Evolutionary conservation across 2,888 invertebrate genomes (phyloP).

Genomic region (Drosophila conformis): DNA sequence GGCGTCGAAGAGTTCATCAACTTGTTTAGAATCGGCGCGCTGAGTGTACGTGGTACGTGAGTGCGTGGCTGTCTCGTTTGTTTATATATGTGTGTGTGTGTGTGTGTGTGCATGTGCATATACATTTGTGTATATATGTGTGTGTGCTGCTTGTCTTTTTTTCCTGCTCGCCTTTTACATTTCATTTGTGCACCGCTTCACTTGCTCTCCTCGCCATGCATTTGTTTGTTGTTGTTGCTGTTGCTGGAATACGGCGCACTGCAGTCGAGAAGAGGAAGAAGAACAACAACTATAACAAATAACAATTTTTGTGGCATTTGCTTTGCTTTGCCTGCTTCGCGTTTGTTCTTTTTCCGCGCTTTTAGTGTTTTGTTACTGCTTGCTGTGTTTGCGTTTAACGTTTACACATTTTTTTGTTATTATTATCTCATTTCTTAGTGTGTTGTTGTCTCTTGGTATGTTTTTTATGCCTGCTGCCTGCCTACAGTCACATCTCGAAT

Average conservation of each 20-base stretch:
- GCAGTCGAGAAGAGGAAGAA: constrained; percentile 29
- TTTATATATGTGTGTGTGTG: constrained; percentile 40
- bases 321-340: constrained; percentile 40
- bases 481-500: constrained; percentile 47
- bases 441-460: constrained; percentile 39
- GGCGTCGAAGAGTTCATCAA: constrained; percentile 79
- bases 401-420: constrained; percentile 69
- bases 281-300: constrained; percentile 34
- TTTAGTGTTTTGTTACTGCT: constrained; percentile 56
- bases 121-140: constrained; percentile 30
- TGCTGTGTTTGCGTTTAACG: constrained; percentile 48
- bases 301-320: constrained; percentile 42
- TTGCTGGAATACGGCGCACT: constrained; percentile 58
- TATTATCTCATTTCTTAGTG: constrained; percentile 72
- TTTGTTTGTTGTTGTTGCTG: constrained; percentile 45
- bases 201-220: constrained; percentile 52
- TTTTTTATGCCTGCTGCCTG: constrained; percentile 41
- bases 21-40: constrained; percentile 79
- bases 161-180: constrained; percentile 55
- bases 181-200: constrained; percentile 60
- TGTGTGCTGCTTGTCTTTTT: constrained; percentile 41
- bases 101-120: constrained; percentile 34
- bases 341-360: constrained; percentile 70
- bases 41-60: constrained; percentile 71
- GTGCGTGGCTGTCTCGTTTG: constrained; percentile 65